Evolutionary conservation across 2,888 invertebrate species (phyloP).

Genomic region (Orchestes rusci): DNA sequence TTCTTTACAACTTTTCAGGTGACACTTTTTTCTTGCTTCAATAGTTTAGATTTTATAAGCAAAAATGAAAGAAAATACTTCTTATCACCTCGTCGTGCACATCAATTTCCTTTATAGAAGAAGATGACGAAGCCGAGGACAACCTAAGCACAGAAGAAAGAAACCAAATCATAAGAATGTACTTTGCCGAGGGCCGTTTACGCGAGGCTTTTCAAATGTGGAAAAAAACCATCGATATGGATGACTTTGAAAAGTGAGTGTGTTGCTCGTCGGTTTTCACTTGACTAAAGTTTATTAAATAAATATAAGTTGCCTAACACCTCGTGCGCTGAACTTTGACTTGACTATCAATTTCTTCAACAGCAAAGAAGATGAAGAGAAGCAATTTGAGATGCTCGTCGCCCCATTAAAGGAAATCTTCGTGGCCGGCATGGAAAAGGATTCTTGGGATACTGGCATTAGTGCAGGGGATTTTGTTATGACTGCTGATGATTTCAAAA

Average conservation of each 20-base stretch:
- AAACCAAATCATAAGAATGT: conserved; percentile 28
- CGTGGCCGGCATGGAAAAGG: conserved; percentile 4
- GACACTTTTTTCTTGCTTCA: too few species aligned
- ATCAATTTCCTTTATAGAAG: conserved; percentile 3
- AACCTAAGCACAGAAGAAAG: conserved; percentile 25
- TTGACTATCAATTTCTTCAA: too few species aligned
- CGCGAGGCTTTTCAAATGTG: conserved; percentile 46
- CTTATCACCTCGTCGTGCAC: too few species aligned
- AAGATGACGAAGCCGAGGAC: conserved; percentile 16
- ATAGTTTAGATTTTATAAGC: too few species aligned
- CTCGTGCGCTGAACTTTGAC: too few species aligned
- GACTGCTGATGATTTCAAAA: conserved; percentile 36
- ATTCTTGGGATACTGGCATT: background rate
- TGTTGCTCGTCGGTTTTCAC: too few species aligned
- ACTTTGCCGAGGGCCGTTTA: conserved; percentile 47
- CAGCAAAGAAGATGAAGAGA: too few species aligned
- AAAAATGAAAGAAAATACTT: too few species aligned
- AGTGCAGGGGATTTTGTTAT: conserved; percentile 10
- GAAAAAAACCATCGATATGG: conserved; percentile 8
- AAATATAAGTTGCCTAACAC: background rate
- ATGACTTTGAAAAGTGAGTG: conserved; percentile 13
- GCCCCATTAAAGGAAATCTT: conserved; percentile 6
- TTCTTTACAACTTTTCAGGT: too few species aligned
- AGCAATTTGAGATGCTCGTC: too few species aligned
- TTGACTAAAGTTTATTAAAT: background rate